Conservation (phyloP, 2,888 invertebrate species). For the Quadriops clusia region DNA sequence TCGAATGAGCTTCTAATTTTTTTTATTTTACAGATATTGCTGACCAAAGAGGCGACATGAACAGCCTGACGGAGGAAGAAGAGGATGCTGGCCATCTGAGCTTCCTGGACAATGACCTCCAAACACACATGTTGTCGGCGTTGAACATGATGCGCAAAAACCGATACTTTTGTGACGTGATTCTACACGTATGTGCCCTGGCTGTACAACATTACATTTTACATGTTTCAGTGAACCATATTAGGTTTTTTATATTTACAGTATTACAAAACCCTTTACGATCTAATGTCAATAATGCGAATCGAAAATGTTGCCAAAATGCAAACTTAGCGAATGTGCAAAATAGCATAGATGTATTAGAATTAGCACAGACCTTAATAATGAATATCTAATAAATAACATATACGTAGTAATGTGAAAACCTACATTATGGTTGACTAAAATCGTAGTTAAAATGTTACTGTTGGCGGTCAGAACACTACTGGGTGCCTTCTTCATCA, state of each 20-base stretch:
- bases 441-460: slow-evolving; percentile 28
- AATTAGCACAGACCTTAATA: too few relatives aligned
- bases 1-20: too few relatives aligned
- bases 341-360: too few relatives aligned
- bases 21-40: slow-evolving; percentile 27
- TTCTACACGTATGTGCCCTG: slow-evolving; percentile 58
- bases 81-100: slow-evolving; percentile 30
- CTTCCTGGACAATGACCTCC: slow-evolving; percentile 46
- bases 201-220: slow-evolving; percentile 23
- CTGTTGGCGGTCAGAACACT: slow-evolving; percentile 37
- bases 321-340: slow-evolving; percentile 1
- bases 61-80: slow-evolving; percentile 21
- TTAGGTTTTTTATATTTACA: too few relatives aligned
- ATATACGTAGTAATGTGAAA: too few relatives aligned
- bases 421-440: slow-evolving; percentile 17
- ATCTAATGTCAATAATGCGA: not conserved
- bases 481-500: slow-evolving; percentile 35
- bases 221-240: slow-evolving; percentile 24
- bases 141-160: slow-evolving; percentile 73
- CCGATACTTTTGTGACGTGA: slow-evolving; percentile 77
- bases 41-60: slow-evolving; percentile 25
- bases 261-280: slow-evolving; percentile 1
- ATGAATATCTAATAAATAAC: too few relatives aligned
- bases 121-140: slow-evolving; percentile 49
- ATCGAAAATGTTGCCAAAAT: not conserved